Base-by-base conservation (phyloP, 1,140 invertebrate species). In the Tetramorium parvispinum region DNA sequence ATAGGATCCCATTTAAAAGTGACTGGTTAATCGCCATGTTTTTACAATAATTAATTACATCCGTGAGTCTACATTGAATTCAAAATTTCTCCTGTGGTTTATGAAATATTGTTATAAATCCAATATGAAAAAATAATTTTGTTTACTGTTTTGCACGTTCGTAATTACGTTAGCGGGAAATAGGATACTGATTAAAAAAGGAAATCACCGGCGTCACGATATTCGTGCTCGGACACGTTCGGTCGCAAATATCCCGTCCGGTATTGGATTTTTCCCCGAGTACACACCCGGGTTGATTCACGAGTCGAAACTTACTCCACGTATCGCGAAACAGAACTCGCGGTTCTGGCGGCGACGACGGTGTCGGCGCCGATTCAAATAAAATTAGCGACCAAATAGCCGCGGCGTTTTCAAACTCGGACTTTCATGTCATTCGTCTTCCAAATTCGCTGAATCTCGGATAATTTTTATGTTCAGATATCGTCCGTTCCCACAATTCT, bases 371-470 rank as follows among this genome's bases (percentile, higher is more conserved):
- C 87, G 32, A n/a, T 32, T 27, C 75, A 79, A 90, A 86, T 90
- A 87, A 90, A 90, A 91, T 90, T 90, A 91, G 89, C 89, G 78
- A 90, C 88, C 82, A 71, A 86, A 89, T 49, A 73, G 89, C 78
- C 77, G 73, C 43, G 32, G 46, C 40, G 71, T 13, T 65, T 53
- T 61, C 21, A 46, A 65, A 66, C 18, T 82, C 37, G 3, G 46
- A 37, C 37, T 57, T 71, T 61, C 11, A 49, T 46, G 37, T 86
- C n/a, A 46, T 49, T 76, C 73, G 59, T 79, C 40, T 46, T 79
- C 11, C 61, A 16, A 49, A 27, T 24, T 18, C 24, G 59, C 61
- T n/a, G 13, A 46, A 73, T 57, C 43, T 57, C 18, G 24, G 3
- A 16, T 16, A 81, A 53, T 46, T 51, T 43, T 13, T 40, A 11